Evolutionary conservation across 2,888 invertebrate species (phyloP).

Genomic region (Euplagia quadripunctaria): DNA sequence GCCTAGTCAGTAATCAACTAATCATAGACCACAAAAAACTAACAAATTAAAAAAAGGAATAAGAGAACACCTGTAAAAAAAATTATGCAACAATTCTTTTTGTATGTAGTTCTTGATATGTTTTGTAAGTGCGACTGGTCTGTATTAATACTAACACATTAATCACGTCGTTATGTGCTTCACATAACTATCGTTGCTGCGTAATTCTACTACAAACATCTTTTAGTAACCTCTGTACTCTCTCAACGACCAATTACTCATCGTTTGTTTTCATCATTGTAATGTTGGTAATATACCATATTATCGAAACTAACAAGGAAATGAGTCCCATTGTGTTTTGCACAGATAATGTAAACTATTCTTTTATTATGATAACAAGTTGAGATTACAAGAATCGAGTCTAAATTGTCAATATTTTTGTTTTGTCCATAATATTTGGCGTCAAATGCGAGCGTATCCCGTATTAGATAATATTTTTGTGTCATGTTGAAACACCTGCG

Average conservation of each 20-base stretch:
- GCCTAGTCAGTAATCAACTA: no score
- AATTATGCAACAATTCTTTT: not conserved
- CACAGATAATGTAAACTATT: slow-evolving; percentile 67
- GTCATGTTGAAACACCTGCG: no score
- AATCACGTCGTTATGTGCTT: slow-evolving; percentile 52
- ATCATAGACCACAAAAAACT: not conserved
- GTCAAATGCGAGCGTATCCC: not conserved
- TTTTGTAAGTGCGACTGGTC: slow-evolving; percentile 37
- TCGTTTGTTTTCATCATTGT: slow-evolving; percentile 59
- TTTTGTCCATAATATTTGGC: slow-evolving; percentile 17
- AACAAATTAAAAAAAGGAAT: not conserved
- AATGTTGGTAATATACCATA: slow-evolving; percentile 61
- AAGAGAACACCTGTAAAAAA: not conserved
- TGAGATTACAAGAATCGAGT: slow-evolving; percentile 49
- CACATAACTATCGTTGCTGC: slow-evolving; percentile 29
- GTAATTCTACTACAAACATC: slow-evolving; percentile 14
- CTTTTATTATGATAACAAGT: slow-evolving; percentile 67
- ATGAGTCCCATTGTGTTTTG: slow-evolving; percentile 71
- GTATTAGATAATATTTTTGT: no score
- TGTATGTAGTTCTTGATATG: no score
- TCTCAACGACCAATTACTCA: slow-evolving; percentile 54
- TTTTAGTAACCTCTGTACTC: slow-evolving; percentile 46
- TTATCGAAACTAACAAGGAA: slow-evolving; percentile 72
- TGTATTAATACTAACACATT: slow-evolving; percentile 33
- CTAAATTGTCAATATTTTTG: slow-evolving; percentile 47